Conservation (phyloP, 2,113 vertebrate genomes). For the Bufo gargarizans region DNA sequence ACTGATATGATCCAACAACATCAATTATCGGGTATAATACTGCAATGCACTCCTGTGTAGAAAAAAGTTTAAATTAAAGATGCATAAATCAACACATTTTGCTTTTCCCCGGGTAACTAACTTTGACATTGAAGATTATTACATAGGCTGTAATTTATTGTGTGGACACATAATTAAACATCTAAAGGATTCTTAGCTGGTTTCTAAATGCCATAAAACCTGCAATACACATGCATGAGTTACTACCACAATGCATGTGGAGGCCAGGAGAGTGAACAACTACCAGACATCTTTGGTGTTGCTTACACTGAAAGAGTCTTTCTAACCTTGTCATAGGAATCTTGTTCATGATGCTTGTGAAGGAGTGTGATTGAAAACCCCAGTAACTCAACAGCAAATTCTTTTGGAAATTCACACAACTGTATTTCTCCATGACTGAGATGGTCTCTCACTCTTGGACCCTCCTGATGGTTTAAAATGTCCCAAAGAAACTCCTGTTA, state of each 20-base stretch:
- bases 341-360: slow-evolving; percentile 43
- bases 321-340: slow-evolving; percentile 25
- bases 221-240: not conserved
- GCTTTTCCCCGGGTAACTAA: not conserved
- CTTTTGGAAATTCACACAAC: slow-evolving; percentile 68
- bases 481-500: slow-evolving; percentile 81
- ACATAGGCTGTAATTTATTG: not conserved
- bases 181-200: not conserved
- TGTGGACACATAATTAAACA: not conserved
- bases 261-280: not conserved
- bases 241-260: not conserved
- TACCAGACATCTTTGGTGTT: not conserved
- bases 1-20: slow-evolving; percentile 64
- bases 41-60: slow-evolving; percentile 65
- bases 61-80: slow-evolving; percentile 21
- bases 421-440: slow-evolving; percentile 77
- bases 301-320: not conserved
- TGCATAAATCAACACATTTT: not conserved
- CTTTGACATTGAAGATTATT: not conserved
- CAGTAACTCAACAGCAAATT: slow-evolving; percentile 68
- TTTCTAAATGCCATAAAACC: not conserved
- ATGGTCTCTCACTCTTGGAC: slow-evolving; percentile 76
- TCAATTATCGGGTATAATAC: slow-evolving; percentile 59
- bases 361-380: slow-evolving; percentile 70
- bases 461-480: slow-evolving; percentile 77